A percentile compares a stretch with the other conserved stretches of the same genome.
phyloP scores from a whole-genome alignment of 2,113 vertebrate species.

The mouse (Mus musculus) region DNA sequence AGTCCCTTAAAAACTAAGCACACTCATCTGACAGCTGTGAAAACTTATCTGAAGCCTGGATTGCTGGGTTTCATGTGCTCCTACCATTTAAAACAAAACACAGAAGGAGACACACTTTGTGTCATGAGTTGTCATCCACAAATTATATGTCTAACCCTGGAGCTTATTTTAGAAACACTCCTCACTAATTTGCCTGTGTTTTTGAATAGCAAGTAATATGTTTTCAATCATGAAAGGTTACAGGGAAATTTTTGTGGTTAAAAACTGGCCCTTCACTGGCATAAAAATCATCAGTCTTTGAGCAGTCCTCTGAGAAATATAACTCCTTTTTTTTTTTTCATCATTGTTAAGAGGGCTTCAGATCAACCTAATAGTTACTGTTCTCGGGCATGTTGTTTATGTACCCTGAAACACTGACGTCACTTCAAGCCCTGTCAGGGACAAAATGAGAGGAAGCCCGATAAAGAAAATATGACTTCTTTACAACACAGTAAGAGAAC shows the following conservation, averaged over 20 bases:
- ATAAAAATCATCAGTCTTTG: constrained; percentile 74
- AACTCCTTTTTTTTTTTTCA: constrained; percentile 76
- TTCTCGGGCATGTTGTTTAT: constrained; percentile 68
- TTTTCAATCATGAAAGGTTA: constrained; percentile 92
- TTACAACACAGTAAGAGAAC: background rate
- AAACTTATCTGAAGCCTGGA: constrained; percentile 36
- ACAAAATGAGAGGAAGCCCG: constrained; percentile 1
- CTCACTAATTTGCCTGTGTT: constrained; percentile 87
- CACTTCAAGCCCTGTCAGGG: background rate
- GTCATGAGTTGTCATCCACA: constrained; percentile 86
- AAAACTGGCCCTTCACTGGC: constrained; percentile 88
- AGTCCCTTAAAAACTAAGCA: constrained; percentile 54
- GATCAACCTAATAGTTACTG: constrained; percentile 72
- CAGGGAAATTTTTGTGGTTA: constrained; percentile 92
- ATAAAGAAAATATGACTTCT: constrained; percentile 21
- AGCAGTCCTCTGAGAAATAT: constrained; percentile 75
- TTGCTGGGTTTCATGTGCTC: background rate
- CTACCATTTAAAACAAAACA: constrained; percentile 72
- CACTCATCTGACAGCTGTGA: constrained; percentile 40
- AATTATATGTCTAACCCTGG: constrained; percentile 87
- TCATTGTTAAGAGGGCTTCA: constrained; percentile 74
- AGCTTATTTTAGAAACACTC: constrained; percentile 88
- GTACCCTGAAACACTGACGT: constrained; percentile 49
- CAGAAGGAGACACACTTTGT: constrained; percentile 74
- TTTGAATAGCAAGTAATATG: constrained; percentile 91